These are phyloP conservation scores for Poeciliopsis prolifica DNA, from an alignment of 2,113 vertebrate species.

Conservation along the genomic window DNA sequence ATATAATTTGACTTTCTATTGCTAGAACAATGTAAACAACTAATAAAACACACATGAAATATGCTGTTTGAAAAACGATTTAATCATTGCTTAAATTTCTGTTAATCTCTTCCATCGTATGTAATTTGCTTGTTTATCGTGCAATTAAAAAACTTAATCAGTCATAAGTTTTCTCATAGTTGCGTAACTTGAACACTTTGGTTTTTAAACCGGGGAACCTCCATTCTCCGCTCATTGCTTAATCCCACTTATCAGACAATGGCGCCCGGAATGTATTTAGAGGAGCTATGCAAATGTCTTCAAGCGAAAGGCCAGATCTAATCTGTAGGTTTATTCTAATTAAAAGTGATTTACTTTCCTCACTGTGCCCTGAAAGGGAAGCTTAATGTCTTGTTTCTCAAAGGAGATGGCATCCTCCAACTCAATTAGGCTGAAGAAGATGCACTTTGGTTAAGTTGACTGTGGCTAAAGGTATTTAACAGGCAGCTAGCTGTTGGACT, in stretches of 20 bases:
- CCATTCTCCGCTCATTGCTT: conserved; percentile 60
- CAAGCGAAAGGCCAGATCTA: conserved; percentile 71
- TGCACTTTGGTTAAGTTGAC: conserved; percentile 66
- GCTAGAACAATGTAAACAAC: too few relatives aligned
- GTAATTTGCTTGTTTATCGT: neutral
- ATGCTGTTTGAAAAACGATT: too few relatives aligned
- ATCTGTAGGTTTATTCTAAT: conserved; percentile 82
- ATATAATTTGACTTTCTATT: too few relatives aligned
- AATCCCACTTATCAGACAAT: conserved; percentile 74
- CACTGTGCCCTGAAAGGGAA: conserved; percentile 57
- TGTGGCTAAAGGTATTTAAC: conserved; percentile 37
- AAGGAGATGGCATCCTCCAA: conserved; percentile 63
- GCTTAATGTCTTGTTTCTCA: conserved; percentile 69
- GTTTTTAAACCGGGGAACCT: conserved; percentile 5
- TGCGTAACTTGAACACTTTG: conserved; percentile 44
- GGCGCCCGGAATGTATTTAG: conserved; percentile 54
- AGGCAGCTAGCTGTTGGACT: conserved; percentile 37
- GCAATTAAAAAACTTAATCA: neutral
- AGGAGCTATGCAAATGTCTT: conserved; percentile 69
- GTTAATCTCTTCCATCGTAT: neutral
- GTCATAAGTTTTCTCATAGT: conserved; percentile 1
- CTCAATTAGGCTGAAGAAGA: conserved; percentile 65
- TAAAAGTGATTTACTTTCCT: conserved; percentile 79
- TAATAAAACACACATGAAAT: too few relatives aligned
- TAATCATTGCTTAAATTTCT: too few relatives aligned